phyloP scores from a whole-genome alignment of 2,113 vertebrate genomes.

The Eleginops maclovinus region DNA sequence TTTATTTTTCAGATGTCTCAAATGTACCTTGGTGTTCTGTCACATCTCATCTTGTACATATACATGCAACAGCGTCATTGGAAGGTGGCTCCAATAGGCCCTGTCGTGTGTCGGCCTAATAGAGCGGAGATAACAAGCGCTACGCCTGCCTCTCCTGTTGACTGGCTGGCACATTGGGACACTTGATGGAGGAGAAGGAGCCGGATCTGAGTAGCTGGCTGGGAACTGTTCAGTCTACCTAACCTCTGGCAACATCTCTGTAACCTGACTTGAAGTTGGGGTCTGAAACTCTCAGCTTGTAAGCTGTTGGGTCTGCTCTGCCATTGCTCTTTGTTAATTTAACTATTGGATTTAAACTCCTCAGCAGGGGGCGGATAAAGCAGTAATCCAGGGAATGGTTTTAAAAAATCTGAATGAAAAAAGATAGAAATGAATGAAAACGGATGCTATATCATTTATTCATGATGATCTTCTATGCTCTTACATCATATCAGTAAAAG shows the following conservation, averaged over 20 bases:
- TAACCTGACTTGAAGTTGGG: neutral
- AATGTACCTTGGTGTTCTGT: constrained; percentile 37
- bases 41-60: constrained; percentile 35
- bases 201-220: constrained; percentile 2
- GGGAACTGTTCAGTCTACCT: neutral
- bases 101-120: constrained; percentile 43
- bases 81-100: constrained; percentile 22
- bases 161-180: constrained; percentile 41
- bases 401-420: neutral
- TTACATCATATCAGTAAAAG: constrained; percentile 17
- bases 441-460: neutral
- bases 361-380: neutral
- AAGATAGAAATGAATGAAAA: neutral
- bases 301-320: neutral
- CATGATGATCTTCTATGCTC: constrained; percentile 4
- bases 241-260: neutral
- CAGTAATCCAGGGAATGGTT: neutral
- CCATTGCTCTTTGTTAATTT: neutral
- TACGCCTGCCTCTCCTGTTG: constrained; percentile 37
- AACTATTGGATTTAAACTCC: neutral
- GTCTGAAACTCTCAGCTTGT: neutral
- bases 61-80: neutral
- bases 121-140: constrained; percentile 59
- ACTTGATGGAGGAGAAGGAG: neutral
- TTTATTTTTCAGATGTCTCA: constrained; percentile 28